Evolutionary conservation across 2,797 vertebrate species (phyloP), one percentile per base, ranked within the genome.

Genomic region (Rallus crepitans): DNA sequence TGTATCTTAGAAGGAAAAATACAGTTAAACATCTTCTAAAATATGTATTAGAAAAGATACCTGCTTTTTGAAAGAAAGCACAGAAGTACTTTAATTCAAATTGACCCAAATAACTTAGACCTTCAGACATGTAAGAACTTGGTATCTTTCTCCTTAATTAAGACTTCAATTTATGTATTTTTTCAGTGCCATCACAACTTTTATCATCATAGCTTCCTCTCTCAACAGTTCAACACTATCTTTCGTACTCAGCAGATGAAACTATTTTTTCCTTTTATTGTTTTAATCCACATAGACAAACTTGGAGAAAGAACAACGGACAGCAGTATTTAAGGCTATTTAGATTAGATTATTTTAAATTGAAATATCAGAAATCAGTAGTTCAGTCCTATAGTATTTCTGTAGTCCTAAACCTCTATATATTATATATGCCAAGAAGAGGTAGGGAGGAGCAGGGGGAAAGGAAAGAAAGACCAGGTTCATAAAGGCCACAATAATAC

Each of bases 1-100:
- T 99, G 80, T 99, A 99, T 56, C 99, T 99, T 75, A 77, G 87
- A 85, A 97, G 14, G 5, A 88, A 92, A 89, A 91, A 85, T 2
- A 63, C 27, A 83, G 87, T 81, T 65, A 92, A 91, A 42, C 17
- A 47, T 33, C 17, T 31, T 89, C 65, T 30, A 61, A 93, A 89
- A 77, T 15, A 56, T 4, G 21, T 0, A 1, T 9, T 45, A 77
- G 31, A 73, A 87, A 89, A 80, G 8, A 47, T 12, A 65, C 3
- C 6, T 78, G 25, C 45, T 68, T 91, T 84, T 50, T 21, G 21
- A 69, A 73, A 81, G 50, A 37, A 86, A 89, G 30, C 23, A 23
- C 8, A 27, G 5, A 69, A 69, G 23, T 50, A 70, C 24, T 87
- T 79, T 5, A 53, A 80, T 57, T 52, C 59, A 75, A 75, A 87